Percentiles rank a stretch among this genome's conserved stretches.
phyloP scores from a whole-genome alignment of 2,888 invertebrate genomes.

The Heliconius erato region DNA sequence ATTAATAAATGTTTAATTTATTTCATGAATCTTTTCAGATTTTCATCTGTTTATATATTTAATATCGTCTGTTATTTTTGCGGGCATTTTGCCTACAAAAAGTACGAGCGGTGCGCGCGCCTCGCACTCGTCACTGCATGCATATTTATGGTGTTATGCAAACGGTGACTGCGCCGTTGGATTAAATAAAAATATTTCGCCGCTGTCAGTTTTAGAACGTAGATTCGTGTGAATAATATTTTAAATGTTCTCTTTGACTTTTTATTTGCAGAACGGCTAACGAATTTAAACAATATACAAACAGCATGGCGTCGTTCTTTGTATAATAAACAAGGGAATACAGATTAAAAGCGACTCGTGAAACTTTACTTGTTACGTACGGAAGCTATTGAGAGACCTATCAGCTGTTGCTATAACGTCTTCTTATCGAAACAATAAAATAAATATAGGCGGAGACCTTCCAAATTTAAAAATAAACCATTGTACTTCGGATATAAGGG shows the following conservation, averaged over 20 bases:
- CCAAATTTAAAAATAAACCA: slow-evolving; percentile 16
- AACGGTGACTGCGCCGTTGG: slow-evolving; percentile 73
- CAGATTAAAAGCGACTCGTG: slow-evolving; percentile 70
- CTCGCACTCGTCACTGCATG: slow-evolving; percentile 71
- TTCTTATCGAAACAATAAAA: slow-evolving; percentile 72
- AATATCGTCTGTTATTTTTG: slow-evolving; percentile 36
- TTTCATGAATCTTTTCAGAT: neutral
- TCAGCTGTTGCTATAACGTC: slow-evolving; percentile 73
- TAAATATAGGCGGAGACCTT: slow-evolving; percentile 1
- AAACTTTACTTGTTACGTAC: slow-evolving; percentile 66
- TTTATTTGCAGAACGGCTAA: slow-evolving; percentile 26
- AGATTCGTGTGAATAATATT: slow-evolving; percentile 22
- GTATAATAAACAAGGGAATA: slow-evolving; percentile 63
- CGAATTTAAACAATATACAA: neutral
- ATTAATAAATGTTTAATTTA: neutral
- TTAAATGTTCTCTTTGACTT: slow-evolving; percentile 20
- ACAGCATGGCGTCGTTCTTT: slow-evolving; percentile 23
- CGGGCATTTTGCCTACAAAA: slow-evolving; percentile 64
- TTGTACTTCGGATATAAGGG: neutral
- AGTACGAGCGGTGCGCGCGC: slow-evolving; percentile 73
- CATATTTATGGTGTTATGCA: slow-evolving; percentile 79
- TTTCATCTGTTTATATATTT: slow-evolving; percentile 21
- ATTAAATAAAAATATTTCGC: slow-evolving; percentile 50
- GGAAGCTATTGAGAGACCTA: slow-evolving; percentile 67
- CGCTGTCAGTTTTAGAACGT: slow-evolving; percentile 37